Evolutionary conservation across 23 tunicate genomes (phyloP).

Genomic region (Diplosoma virens): DNA sequence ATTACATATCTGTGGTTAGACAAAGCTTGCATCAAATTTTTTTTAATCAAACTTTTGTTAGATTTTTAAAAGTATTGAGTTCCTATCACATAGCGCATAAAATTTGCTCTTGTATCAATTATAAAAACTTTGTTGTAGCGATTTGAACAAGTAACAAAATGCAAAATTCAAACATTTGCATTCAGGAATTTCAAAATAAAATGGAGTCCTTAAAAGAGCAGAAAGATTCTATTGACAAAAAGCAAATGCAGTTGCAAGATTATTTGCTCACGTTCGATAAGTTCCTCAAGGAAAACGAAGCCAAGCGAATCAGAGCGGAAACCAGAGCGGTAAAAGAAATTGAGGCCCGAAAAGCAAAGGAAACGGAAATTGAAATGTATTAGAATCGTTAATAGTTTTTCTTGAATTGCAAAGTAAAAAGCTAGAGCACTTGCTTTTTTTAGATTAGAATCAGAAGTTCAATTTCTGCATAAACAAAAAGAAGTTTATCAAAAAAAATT

Average conservation of each 20-base stretch:
- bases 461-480: conserved; percentile 39
- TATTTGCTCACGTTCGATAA: conserved; percentile 86
- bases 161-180: neutral
- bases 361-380: conserved; percentile 63
- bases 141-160: neutral
- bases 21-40: no score
- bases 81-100: no score
- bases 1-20: no score
- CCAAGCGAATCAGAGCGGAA: conserved; percentile 79
- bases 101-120: no score
- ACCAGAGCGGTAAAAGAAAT: conserved; percentile 72
- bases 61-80: no score
- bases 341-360: conserved; percentile 61
- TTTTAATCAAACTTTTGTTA: no score
- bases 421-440: no score
- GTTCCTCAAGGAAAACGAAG: conserved; percentile 86
- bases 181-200: conserved; percentile 86
- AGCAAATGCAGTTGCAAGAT: conserved; percentile 87
- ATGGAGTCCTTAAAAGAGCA: conserved; percentile 89
- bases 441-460: conserved; percentile 65
- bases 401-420: no score
- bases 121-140: neutral
- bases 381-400: no score
- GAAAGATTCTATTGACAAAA: conserved; percentile 71
- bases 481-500: conserved; percentile 70